Base-by-base conservation (phyloP, 2,888 invertebrate species). In the Idaea biselata region DNA sequence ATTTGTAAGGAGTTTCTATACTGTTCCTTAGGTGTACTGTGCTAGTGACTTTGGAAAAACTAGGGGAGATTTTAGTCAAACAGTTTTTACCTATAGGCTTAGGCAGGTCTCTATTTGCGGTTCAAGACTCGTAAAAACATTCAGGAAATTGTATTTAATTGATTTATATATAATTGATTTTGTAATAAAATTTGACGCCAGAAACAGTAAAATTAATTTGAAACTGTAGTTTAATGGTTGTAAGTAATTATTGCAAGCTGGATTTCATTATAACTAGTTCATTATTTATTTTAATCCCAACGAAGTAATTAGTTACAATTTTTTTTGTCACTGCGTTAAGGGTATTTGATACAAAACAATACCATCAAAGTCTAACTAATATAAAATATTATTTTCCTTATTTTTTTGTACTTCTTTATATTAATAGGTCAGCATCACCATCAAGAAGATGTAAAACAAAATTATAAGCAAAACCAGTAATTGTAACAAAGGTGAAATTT, bases 201-300 rank as follows among this genome's bases (percentile, higher is more conserved):
- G 59, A 55, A 64, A 58, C 59, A 66, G 60, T 64, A 60, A 53
- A 59, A 33, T 58, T 58, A 32, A 56, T 63, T 44, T 3, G 44
- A 44, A 44, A 44, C 44, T 44, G 44, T 14, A 44, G 44, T 44
- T 44, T 44, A 44, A 14, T 44, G 44, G 44, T 44, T 44, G 14
- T 44, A 8, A 44, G 11, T 44, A 25, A 14, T 44, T 44, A 44
- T 44, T 44, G 14, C 11, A 44, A 44, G 14, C 5, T 25, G 25
- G 5, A 25, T 25, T 8, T 44, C 44, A 44, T 44, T 44, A 44
- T 25, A 3, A 25, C 5, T 44, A 44, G 44, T 14, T 14, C 44
- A 44, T 11, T 44, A 44, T 11, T 44, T 44, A 44, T 44, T 44
- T 32, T 44, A 44, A 11, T 44, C 11, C 1, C 44, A 3, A 44